These are phyloP conservation scores for Globia sparganii DNA, from an alignment of 2,888 invertebrate genomes.

Conservation along the genomic window DNA sequence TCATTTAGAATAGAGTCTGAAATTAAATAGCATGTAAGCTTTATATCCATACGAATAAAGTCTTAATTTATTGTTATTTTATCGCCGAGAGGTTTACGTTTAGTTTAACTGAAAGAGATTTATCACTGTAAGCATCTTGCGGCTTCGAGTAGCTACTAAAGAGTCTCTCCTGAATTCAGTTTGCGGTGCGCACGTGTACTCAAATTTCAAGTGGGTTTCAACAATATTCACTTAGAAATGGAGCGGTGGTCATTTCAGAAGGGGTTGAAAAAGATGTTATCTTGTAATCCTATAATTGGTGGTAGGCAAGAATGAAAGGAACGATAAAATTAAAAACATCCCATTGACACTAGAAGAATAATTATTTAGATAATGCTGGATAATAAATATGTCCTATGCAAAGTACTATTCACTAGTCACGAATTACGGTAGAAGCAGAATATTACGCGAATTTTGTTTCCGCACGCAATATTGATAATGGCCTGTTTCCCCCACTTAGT, in stretches of 20 bases:
- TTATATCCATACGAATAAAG: constrained; percentile 23
- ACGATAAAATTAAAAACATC: not conserved
- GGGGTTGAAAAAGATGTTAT: not conserved
- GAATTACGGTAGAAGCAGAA: not conserved
- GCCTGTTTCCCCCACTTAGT: no score
- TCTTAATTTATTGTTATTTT: constrained; percentile 28
- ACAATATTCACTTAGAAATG: constrained; percentile 13
- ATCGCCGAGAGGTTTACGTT: constrained; percentile 36
- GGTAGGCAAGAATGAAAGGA: not conserved
- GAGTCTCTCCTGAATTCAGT: constrained; percentile 40
- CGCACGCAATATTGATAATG: not conserved
- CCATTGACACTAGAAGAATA: not conserved
- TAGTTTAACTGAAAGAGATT: constrained; percentile 55
- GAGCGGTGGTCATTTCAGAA: not conserved
- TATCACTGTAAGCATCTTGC: constrained; percentile 47
- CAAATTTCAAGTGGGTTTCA: constrained; percentile 31
- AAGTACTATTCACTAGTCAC: not conserved
- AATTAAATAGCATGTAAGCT: not conserved
- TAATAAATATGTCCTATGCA: not conserved
- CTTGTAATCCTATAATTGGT: not conserved
- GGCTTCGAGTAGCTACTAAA: constrained; percentile 29
- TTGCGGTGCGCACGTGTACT: constrained; percentile 14
- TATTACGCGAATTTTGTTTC: not conserved
- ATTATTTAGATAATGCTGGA: not conserved
- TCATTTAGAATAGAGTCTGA: not conserved